Conservation (phyloP, 2,113 vertebrate species). For the Odocoileus hemionus region DNA sequence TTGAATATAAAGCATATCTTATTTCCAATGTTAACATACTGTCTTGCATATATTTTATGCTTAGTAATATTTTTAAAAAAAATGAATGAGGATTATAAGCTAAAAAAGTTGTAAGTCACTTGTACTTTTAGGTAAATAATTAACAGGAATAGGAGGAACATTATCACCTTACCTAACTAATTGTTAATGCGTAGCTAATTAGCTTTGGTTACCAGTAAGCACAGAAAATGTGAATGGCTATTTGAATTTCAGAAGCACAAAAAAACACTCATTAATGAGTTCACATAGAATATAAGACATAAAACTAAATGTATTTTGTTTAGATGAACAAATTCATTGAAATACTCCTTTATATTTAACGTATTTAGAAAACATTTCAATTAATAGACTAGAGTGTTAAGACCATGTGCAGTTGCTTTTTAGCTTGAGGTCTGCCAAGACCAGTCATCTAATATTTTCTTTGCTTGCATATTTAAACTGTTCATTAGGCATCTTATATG, state of each 20-base stretch:
- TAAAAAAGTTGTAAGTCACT: neutral
- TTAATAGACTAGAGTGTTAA: neutral
- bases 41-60: neutral
- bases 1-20: neutral
- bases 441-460: neutral
- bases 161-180: neutral
- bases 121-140: neutral
- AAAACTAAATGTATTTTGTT: neutral
- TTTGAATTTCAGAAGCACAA: neutral
- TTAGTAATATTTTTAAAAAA: neutral
- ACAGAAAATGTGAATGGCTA: neutral
- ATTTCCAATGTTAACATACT: neutral
- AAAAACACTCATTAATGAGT: neutral
- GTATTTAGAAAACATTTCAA: neutral
- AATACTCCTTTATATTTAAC: neutral
- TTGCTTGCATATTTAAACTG: neutral
- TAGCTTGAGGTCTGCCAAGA: neutral
- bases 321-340: neutral
- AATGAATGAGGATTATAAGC: neutral
- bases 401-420: neutral
- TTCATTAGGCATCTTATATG: neutral
- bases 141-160: neutral
- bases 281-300: neutral
- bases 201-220: neutral
- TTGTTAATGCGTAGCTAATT: neutral